These are phyloP conservation scores for Acrossocheilus fasciatus DNA, from an alignment of 2,797 vertebrate species.

Conservation along the genomic window DNA sequence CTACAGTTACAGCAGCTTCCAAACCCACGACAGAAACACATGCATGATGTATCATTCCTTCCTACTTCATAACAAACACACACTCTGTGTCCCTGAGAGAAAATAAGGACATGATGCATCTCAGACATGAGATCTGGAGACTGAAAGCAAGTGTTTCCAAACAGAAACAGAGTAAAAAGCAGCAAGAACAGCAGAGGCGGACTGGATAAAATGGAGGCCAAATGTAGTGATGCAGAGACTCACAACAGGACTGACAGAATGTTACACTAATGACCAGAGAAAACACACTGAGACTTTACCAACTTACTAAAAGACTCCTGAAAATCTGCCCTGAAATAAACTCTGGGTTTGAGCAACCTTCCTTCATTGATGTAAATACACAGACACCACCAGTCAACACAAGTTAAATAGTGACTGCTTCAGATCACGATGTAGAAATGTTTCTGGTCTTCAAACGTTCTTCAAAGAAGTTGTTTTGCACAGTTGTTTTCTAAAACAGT, in stretches of 20 bases:
- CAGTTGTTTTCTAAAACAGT: background rate
- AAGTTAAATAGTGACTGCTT: background rate
- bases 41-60: slow-evolving; percentile 1
- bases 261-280: background rate
- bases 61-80: background rate
- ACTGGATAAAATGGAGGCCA: background rate
- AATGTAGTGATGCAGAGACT: background rate
- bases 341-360: background rate
- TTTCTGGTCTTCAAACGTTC: background rate
- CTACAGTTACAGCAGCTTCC: background rate
- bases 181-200: background rate
- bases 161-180: background rate
- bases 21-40: background rate
- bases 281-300: background rate
- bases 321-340: background rate
- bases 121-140: background rate
- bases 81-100: background rate
- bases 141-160: background rate
- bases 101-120: background rate
- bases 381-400: background rate
- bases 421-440: background rate
- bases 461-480: background rate
- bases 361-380: background rate
- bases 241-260: background rate
- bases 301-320: background rate